These are phyloP conservation scores for Metaphire vulgaris DNA, from an alignment of 1,140 invertebrate species.

Conservation along the genomic window DNA sequence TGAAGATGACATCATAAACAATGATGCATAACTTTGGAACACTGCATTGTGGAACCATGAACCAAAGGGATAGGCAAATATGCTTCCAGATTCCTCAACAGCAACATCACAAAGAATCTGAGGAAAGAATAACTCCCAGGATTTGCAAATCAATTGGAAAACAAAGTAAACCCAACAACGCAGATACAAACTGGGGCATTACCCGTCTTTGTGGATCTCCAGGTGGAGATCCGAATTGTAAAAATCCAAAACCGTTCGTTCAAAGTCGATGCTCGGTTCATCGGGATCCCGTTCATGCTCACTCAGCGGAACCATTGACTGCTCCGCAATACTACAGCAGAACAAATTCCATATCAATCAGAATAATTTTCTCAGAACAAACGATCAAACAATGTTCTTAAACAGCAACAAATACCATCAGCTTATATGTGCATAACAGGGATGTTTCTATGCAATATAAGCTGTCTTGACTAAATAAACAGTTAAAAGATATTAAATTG, in stretches of 20 bases:
- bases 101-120: background rate
- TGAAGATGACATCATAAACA: background rate
- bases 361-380: too few species aligned
- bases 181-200: too few species aligned
- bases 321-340: background rate
- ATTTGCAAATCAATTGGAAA: too few species aligned
- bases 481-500: too few species aligned
- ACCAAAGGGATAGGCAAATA: too few species aligned
- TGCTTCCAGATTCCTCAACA: background rate
- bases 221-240: slow-evolving; percentile 82
- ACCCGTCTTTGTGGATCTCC: slow-evolving; percentile 63
- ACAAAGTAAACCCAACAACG: slow-evolving; percentile 4
- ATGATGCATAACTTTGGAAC: background rate
- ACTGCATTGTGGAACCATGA: background rate
- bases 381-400: too few species aligned
- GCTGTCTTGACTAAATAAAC: too few species aligned
- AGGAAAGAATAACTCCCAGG: too few species aligned
- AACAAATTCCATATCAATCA: too few species aligned
- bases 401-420: too few species aligned
- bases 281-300: slow-evolving; percentile 19
- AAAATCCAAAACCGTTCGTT: slow-evolving; percentile 38
- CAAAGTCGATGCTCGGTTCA: slow-evolving; percentile 14
- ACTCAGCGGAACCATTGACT: background rate
- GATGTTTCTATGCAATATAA: too few species aligned
- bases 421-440: too few species aligned